phyloP scores from a whole-genome alignment of 1,140 invertebrate genomes.

The Proales similis region DNA sequence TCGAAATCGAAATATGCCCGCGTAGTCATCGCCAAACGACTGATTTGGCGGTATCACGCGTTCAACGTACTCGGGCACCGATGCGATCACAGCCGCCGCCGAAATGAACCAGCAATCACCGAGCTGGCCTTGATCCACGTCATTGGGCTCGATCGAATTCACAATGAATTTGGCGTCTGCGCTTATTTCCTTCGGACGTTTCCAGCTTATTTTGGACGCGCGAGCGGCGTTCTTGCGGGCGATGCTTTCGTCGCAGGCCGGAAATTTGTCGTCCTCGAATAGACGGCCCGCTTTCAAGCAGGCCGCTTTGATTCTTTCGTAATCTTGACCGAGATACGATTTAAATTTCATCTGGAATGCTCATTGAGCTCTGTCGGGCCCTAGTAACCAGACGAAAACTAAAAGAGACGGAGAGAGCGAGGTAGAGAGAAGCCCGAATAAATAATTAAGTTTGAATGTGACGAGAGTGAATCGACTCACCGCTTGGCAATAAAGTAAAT shows the following conservation, averaged over 20 bases:
- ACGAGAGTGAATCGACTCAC: too few species aligned
- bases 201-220: neutral
- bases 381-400: too few species aligned
- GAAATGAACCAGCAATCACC: slow-evolving; percentile 37
- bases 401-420: too few species aligned
- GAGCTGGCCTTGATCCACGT: slow-evolving; percentile 27
- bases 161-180: slow-evolving; percentile 31
- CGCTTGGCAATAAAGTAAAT: too few species aligned
- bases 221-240: slow-evolving; percentile 2
- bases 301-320: slow-evolving; percentile 3
- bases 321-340: slow-evolving; percentile 27
- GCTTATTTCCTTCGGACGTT: slow-evolving; percentile 15
- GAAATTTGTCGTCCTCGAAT: slow-evolving; percentile 38
- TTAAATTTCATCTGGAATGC: slow-evolving; percentile 1
- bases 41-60: slow-evolving; percentile 24
- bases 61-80: slow-evolving; percentile 9
- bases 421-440: too few species aligned
- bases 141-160: slow-evolving; percentile 15
- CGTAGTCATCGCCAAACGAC: slow-evolving; percentile 32
- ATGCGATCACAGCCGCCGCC: neutral
- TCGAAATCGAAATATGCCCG: slow-evolving; percentile 51
- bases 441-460: too few species aligned
- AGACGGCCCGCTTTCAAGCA: slow-evolving; percentile 20
- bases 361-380: too few species aligned
- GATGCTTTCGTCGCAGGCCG: slow-evolving; percentile 24